Evolutionary conservation across 2,113 vertebrate species (phyloP).

Genomic region (Mirounga angustirostris): DNA sequence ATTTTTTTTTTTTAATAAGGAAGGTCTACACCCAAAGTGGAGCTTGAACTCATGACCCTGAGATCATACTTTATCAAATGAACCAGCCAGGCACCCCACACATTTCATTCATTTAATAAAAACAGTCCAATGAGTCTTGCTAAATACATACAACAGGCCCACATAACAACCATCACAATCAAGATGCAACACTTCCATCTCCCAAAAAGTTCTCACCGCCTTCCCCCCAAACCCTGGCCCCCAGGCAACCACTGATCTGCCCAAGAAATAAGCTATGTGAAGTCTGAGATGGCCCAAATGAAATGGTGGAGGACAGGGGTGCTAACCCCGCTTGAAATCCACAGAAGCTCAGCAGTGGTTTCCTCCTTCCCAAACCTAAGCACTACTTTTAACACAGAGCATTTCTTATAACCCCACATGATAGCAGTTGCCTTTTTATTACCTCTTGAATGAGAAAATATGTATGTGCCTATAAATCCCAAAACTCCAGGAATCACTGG

Average conservation of each 20-base stretch:
- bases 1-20: background rate
- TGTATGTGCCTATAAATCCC: background rate
- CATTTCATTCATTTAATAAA: background rate
- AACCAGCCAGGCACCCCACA: background rate
- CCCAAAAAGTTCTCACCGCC: background rate
- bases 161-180: background rate
- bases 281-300: background rate
- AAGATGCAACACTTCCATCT: background rate
- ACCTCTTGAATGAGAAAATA: background rate
- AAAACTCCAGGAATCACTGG: background rate
- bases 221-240: background rate
- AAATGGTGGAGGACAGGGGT: background rate
- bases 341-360: background rate
- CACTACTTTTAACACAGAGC: background rate
- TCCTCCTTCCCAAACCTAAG: constrained; percentile 12
- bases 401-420: background rate
- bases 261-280: constrained; percentile 5
- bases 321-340: background rate
- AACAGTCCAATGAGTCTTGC: background rate
- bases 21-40: background rate
- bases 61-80: background rate
- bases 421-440: background rate
- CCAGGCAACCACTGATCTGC: background rate
- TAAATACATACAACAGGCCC: background rate
- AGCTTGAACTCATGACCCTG: background rate